These are phyloP conservation scores for Oncorhynchus gorbuscha DNA, from an alignment of 2,113 vertebrate genomes.

Conservation along the genomic window DNA sequence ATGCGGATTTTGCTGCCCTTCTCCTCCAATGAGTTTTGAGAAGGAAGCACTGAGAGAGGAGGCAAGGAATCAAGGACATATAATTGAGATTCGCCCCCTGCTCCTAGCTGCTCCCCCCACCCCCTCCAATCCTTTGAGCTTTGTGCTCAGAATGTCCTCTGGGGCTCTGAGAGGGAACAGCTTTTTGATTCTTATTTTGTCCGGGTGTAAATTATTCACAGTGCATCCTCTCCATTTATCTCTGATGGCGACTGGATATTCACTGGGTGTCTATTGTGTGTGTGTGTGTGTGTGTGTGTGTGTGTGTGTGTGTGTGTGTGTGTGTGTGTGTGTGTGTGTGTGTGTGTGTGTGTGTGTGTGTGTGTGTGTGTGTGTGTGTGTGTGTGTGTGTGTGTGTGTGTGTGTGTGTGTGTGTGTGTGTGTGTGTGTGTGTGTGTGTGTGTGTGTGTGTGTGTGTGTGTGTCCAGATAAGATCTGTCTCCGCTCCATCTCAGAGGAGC, in stretches of 20 bases:
- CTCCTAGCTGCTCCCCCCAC: neutral
- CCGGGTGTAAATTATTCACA: slow-evolving; percentile 73
- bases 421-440: too few species aligned
- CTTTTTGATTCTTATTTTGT: slow-evolving; percentile 66
- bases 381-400: neutral
- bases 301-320: neutral
- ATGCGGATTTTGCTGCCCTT: too few species aligned
- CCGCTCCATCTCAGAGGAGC: slow-evolving; percentile 55
- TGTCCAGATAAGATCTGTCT: slow-evolving; percentile 50
- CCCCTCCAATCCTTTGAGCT: slow-evolving; percentile 25
- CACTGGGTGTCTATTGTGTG: slow-evolving; percentile 35
- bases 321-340: too few species aligned
- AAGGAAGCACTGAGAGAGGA: too few species aligned
- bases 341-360: too few species aligned
- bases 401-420: too few species aligned
- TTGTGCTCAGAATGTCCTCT: slow-evolving; percentile 54
- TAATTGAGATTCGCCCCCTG: too few species aligned
- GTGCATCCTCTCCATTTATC: slow-evolving; percentile 62
- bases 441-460: neutral
- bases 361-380: neutral
- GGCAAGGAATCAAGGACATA: too few species aligned
- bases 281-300: neutral
- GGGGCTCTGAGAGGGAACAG: slow-evolving; percentile 45
- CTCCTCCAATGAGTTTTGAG: too few species aligned
- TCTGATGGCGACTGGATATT: slow-evolving; percentile 56